phyloP scores from a whole-genome alignment of 2,113 vertebrate genomes.

The Aptenodytes patagonicus region DNA sequence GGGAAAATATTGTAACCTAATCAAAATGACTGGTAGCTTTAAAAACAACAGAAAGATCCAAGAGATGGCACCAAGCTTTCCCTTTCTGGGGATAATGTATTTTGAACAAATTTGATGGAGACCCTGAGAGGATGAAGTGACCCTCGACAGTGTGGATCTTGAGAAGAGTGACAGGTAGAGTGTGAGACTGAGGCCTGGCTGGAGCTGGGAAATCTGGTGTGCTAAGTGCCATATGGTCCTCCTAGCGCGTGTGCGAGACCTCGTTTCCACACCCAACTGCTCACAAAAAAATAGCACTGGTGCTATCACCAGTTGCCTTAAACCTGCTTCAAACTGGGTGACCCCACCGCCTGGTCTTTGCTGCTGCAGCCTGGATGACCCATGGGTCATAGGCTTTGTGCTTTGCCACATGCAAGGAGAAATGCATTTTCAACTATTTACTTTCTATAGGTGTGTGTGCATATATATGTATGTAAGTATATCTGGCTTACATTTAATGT shows the following conservation, averaged over 20 bases:
- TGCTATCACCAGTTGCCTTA: slow-evolving; percentile 31
- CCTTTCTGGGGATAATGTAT: not conserved
- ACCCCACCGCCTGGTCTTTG: slow-evolving; percentile 28
- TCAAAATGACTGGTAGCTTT: not conserved
- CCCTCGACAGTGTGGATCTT: slow-evolving; percentile 7
- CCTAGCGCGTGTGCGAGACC: not conserved
- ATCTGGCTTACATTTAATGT: not conserved
- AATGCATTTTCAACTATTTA: not conserved
- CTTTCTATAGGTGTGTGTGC: too few species aligned
- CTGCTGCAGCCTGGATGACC: not conserved
- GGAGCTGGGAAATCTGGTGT: slow-evolving; percentile 60
- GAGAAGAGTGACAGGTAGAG: slow-evolving; percentile 55
- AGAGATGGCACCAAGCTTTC: not conserved
- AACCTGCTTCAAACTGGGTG: not conserved
- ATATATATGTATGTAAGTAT: not conserved
- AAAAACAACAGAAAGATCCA: not conserved
- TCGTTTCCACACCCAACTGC: slow-evolving; percentile 58
- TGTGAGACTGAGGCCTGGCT: slow-evolving; percentile 66
- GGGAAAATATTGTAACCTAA: not conserved
- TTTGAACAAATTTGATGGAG: slow-evolving; percentile 18
- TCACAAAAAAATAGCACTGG: slow-evolving; percentile 20
- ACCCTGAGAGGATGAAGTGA: slow-evolving; percentile 3
- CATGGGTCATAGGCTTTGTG: not conserved
- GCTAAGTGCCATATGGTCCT: slow-evolving; percentile 50
- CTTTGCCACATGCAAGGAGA: not conserved